These are phyloP conservation scores for Tadarida brasiliensis DNA, from an alignment of 2,797 vertebrate genomes.

Conservation along the genomic window DNA sequence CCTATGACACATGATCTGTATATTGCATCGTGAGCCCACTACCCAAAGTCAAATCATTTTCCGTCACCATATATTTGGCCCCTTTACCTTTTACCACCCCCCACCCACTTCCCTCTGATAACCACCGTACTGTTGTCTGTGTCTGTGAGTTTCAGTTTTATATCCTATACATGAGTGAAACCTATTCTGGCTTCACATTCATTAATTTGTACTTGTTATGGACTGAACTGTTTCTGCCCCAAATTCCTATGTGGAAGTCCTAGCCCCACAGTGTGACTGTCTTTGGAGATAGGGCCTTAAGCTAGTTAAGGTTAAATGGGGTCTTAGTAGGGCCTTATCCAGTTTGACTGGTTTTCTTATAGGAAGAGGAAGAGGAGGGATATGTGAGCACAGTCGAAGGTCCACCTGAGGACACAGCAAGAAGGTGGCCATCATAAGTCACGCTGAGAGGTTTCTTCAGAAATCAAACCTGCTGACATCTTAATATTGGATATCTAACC, in stretches of 20 bases:
- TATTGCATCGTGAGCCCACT: background rate
- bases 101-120: background rate
- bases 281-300: background rate
- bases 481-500: background rate
- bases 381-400: background rate
- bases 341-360: background rate
- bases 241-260: background rate
- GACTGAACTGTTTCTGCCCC: background rate
- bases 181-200: background rate
- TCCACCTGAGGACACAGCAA: background rate
- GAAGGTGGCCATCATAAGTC: background rate
- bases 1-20: background rate
- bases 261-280: background rate
- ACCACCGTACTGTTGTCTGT: background rate
- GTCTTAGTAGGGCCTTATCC: background rate
- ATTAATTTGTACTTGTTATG: background rate
- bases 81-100: background rate
- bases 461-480: background rate
- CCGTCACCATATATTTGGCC: background rate
- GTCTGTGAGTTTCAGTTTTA: background rate
- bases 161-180: background rate
- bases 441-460: background rate
- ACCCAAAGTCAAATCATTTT: too few relatives aligned
- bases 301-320: background rate
- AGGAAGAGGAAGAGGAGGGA: background rate